Conservation (phyloP, 2,888 invertebrate genomes). For the Hedychridium roseum region DNA sequence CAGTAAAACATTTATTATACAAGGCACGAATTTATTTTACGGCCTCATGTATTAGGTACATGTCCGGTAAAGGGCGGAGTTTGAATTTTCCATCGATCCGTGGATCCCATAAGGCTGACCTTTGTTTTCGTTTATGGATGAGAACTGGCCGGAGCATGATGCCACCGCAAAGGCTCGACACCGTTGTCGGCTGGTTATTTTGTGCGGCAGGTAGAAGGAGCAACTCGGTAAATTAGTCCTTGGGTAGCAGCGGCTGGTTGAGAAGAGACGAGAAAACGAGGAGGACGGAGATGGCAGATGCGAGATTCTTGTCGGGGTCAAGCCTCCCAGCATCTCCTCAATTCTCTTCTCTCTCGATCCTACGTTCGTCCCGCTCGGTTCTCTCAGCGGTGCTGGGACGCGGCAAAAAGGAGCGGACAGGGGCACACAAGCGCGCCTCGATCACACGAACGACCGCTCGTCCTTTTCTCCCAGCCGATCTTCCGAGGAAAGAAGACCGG, state of each 20-base stretch:
- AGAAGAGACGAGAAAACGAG: constrained; percentile 10
- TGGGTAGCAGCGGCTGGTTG: constrained; percentile 28
- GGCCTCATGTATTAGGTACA: no score
- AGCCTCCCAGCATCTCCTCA: constrained; percentile 41
- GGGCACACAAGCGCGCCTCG: constrained; percentile 19
- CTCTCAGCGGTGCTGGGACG: background rate
- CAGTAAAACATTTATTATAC: no score
- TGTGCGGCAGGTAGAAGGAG: constrained; percentile 34
- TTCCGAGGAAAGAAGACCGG: constrained; percentile 31
- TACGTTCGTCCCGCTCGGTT: constrained; percentile 14
- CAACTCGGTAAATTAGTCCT: constrained; percentile 45
- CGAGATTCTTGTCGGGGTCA: constrained; percentile 54
- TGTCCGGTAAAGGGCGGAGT: no score
- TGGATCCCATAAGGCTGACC: no score
- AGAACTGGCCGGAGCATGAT: background rate
- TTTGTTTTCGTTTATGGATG: no score
- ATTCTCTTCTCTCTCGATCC: constrained; percentile 17
- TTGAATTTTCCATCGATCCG: no score
- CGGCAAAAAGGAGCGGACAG: constrained; percentile 32
- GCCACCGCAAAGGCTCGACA: constrained; percentile 16
- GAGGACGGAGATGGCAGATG: constrained; percentile 46
- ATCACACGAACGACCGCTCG: constrained; percentile 25
- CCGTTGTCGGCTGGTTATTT: constrained; percentile 28
- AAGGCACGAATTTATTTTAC: no score
- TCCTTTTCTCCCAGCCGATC: constrained; percentile 26